Percentiles rank a stretch among this genome's conserved stretches.
These are phyloP conservation scores for Lagopus leucura DNA, from an alignment of 2,113 vertebrate species.

Conservation along the genomic window DNA sequence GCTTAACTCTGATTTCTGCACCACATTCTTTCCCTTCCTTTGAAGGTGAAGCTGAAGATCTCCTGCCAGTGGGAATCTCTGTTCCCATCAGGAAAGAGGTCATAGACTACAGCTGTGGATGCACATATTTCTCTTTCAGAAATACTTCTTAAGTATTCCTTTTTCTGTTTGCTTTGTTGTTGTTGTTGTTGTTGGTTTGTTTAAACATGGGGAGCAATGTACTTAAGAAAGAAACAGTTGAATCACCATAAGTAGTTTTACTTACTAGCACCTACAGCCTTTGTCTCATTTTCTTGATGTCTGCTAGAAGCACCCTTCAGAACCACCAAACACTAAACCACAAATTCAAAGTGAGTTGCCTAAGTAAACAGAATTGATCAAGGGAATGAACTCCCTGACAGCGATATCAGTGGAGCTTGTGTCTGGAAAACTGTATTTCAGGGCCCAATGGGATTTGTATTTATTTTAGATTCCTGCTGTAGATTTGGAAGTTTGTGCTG, in stretches of 20 bases:
- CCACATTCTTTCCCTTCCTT: background rate
- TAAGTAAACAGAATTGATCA: slow-evolving; percentile 32
- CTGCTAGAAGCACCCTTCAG: background rate
- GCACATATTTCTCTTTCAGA: background rate
- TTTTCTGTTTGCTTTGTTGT: background rate
- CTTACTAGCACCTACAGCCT: background rate
- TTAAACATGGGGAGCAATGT: background rate
- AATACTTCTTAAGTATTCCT: background rate
- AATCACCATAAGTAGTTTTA: background rate
- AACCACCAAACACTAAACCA: background rate
- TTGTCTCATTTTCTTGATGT: background rate
- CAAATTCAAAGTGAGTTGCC: slow-evolving; percentile 30
- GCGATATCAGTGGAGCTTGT: slow-evolving; percentile 17
- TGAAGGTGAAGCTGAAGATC: slow-evolving; percentile 45
- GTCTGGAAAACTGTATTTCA: slow-evolving; percentile 42
- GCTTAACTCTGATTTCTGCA: background rate
- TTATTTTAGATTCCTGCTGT: slow-evolving; percentile 52
- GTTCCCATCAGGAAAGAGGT: background rate
- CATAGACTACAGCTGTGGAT: background rate
- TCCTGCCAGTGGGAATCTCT: background rate
- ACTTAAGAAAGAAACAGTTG: background rate
- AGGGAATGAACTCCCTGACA: slow-evolving; percentile 37
- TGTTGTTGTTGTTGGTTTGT: background rate
- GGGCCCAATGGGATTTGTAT: slow-evolving; percentile 51
- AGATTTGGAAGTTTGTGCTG: slow-evolving; percentile 11